These are phyloP conservation scores for Siderastrea siderea DNA, from an alignment of 92 coral and sea anemone genomes.

Conservation along the genomic window DNA sequence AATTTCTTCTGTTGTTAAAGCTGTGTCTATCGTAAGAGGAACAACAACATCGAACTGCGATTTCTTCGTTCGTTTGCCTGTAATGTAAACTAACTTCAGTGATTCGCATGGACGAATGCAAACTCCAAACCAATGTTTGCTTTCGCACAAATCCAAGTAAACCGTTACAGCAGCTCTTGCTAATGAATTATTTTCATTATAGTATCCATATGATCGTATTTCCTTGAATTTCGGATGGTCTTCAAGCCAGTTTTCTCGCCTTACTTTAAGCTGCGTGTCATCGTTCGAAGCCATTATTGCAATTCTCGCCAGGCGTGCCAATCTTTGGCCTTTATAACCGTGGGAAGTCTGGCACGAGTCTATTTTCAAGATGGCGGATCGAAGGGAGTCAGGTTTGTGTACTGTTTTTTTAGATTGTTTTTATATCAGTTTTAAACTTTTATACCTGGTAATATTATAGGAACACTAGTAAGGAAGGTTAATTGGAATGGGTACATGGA, in stretches of 20 bases:
- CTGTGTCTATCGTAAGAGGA: conserved; percentile 75
- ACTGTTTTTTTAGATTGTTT: not conserved
- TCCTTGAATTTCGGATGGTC: conserved; percentile 88
- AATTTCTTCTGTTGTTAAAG: conserved; percentile 73
- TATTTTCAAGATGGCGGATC: conserved; percentile 81
- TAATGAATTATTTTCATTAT: conserved; percentile 43
- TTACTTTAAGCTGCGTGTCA: conserved; percentile 18
- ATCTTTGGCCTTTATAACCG: not conserved
- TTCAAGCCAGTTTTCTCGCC: conserved; percentile 92
- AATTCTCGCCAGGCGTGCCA: conserved; percentile 60
- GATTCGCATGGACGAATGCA: conserved; percentile 83
- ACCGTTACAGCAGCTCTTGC: conserved; percentile 88
- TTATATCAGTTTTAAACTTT: not conserved
- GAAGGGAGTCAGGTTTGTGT: conserved; percentile 84
- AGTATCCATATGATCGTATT: conserved; percentile 80
- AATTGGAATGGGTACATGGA: too few relatives aligned
- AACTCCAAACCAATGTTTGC: conserved; percentile 93
- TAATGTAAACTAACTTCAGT: conserved; percentile 79
- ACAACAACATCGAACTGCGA: conserved; percentile 78
- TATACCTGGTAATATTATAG: not conserved
- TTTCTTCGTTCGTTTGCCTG: conserved; percentile 93
- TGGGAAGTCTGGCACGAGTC: conserved; percentile 35
- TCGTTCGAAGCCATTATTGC: conserved; percentile 20
- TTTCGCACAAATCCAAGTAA: conserved; percentile 91
- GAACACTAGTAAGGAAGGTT: too few relatives aligned